phyloP scores from a whole-genome alignment of 1,140 invertebrate species.

The Harlomillsia oculata region DNA sequence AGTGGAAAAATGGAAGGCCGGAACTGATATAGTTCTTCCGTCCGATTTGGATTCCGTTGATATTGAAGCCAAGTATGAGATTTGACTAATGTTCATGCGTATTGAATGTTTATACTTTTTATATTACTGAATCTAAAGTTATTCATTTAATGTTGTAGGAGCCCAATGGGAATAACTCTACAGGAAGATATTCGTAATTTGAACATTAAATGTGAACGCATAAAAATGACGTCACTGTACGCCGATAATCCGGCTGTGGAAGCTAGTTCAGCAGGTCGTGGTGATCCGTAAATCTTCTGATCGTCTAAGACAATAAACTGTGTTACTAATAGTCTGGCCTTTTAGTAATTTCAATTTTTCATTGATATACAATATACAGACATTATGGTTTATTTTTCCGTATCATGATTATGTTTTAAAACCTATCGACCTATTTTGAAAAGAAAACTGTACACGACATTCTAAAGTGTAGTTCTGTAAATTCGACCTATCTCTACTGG shows the following conservation, averaged over 20 bases:
- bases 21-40: constrained; percentile 38
- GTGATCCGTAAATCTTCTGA: too few relatives aligned
- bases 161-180: constrained; percentile 51
- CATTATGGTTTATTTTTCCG: too few relatives aligned
- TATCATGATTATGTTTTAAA: too few relatives aligned
- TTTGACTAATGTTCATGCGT: neutral
- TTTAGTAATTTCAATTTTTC: too few relatives aligned
- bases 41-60: constrained; percentile 43
- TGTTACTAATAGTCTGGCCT: too few relatives aligned
- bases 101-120: neutral
- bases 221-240: constrained; percentile 41
- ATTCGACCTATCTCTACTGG: too few relatives aligned
- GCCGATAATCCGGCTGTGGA: neutral
- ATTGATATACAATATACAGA: too few relatives aligned
- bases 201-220: constrained; percentile 52
- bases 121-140: neutral
- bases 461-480: too few relatives aligned
- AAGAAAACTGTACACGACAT: too few relatives aligned
- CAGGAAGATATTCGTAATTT: constrained; percentile 45
- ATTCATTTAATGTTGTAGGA: constrained; percentile 35
- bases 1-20: constrained; percentile 55
- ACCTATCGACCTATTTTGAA: too few relatives aligned
- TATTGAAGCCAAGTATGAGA: constrained; percentile 45
- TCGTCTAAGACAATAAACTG: too few relatives aligned
- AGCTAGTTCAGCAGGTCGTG: neutral